Percentiles rank a stretch among this genome's conserved stretches.
These are phyloP conservation scores for Chloropsis cyanopogon DNA, from an alignment of 2,113 vertebrate species.

Conservation along the genomic window DNA sequence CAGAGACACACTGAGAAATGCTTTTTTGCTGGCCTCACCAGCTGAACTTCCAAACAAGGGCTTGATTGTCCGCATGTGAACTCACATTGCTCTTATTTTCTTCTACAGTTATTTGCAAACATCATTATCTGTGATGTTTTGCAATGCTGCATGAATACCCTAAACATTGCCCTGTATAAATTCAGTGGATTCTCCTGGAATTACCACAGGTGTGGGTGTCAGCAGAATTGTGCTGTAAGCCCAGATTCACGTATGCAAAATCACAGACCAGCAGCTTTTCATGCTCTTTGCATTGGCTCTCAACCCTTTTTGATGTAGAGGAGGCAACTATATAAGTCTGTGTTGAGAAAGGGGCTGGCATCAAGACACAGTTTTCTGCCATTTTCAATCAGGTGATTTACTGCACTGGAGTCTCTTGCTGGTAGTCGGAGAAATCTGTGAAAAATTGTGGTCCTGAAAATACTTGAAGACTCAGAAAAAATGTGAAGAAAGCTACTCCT, in stretches of 20 bases:
- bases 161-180: neutral
- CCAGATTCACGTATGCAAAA: neutral
- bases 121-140: neutral
- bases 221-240: neutral
- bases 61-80: neutral
- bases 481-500: neutral
- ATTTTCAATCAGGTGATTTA: neutral
- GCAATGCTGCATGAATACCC: neutral
- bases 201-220: accelerated
- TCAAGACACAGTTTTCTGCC: neutral
- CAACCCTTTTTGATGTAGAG: neutral
- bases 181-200: neutral
- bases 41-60: neutral
- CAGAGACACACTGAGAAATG: neutral
- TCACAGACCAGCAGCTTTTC: neutral
- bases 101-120: neutral
- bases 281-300: neutral
- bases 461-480: neutral
- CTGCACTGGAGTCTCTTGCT: neutral
- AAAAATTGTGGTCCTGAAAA: neutral
- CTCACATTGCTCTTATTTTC: neutral
- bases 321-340: neutral
- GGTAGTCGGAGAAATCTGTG: neutral
- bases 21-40: neutral
- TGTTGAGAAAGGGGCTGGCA: neutral